Percentiles rank a stretch among this genome's conserved stretches.
phyloP scores from a whole-genome alignment of 1,140 invertebrate species.

The Listronotus oregonensis region DNA sequence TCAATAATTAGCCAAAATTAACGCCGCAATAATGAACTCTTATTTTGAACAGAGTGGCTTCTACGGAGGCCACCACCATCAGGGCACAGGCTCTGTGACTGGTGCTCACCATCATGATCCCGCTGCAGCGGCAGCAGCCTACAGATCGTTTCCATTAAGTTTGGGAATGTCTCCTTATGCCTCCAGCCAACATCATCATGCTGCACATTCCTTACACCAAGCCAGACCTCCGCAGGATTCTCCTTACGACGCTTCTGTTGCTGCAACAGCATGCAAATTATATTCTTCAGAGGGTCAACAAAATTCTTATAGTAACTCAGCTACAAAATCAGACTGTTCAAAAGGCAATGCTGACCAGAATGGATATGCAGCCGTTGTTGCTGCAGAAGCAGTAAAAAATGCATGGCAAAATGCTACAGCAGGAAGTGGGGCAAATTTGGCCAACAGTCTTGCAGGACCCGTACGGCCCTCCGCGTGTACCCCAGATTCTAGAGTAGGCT shows the following conservation, averaged over 20 bases:
- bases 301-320: slow-evolving; percentile 62
- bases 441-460: slow-evolving; percentile 60
- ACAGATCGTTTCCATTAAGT: slow-evolving; percentile 81
- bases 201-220: slow-evolving; percentile 76
- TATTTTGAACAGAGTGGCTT: slow-evolving; percentile 94
- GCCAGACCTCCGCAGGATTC: slow-evolving; percentile 83
- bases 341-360: slow-evolving; percentile 66
- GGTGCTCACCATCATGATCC: slow-evolving; percentile 69
- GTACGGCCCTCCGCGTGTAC: slow-evolving; percentile 84
- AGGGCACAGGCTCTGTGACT: slow-evolving; percentile 66
- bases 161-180: slow-evolving; percentile 85
- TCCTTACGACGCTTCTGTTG: slow-evolving; percentile 86
- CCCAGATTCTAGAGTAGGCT: slow-evolving; percentile 76
- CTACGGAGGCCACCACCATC: slow-evolving; percentile 86
- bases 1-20: slow-evolving; percentile 50
- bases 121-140: slow-evolving; percentile 71
- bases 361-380: slow-evolving; percentile 67
- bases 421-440: slow-evolving; percentile 66
- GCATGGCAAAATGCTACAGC: slow-evolving; percentile 68
- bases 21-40: slow-evolving; percentile 80
- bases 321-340: slow-evolving; percentile 58
- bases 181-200: slow-evolving; percentile 74
- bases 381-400: slow-evolving; percentile 68
- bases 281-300: slow-evolving; percentile 71
- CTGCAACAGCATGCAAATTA: slow-evolving; percentile 75